Evolutionary conservation across 1,140 invertebrate genomes (phyloP), one percentile per base, ranked within the genome.

Genomic region (Papilio aristodemus): DNA sequence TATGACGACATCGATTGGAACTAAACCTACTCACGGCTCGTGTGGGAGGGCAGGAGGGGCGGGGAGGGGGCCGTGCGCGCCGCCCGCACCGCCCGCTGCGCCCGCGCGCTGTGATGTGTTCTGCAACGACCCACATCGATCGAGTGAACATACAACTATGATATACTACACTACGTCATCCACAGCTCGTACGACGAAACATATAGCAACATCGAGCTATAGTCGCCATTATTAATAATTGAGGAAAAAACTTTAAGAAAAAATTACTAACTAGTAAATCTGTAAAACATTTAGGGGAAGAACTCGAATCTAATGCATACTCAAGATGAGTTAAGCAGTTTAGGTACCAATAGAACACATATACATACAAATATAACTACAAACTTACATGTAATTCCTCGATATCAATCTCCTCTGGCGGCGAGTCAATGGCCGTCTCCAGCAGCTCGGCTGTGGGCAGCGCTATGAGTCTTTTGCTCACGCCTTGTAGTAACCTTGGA

Each of bases 391-490:
- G 91, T 41, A 93, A 75, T 46, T 93, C 92, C 68, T 93, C 93
- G 32, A 93, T 91, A 60, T 93, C 92, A 74, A 93, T 92, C n/a
- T 93, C 92, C 71, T 84, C 86, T 0, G 87, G 78, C 39, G 82
- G 58, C 27, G 74, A 73, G 6, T 81, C 68, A 0, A 79, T 73
- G 0, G 88, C 76, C 2, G 87, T 83, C 41, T 90, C 87, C 17
- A 91, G 73, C 63, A 93, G 83, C 73, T 93, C 93, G 1, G 89
- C 84, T 13, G 91, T 86, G 27, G 93, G 88, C 84, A 94, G 88
- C 38, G 90, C 85, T 69, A 91, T 92, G 59, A 95, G 78, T 72
- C 92, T 92, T 78, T 85, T 89, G 71, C 89, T 94, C 11, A 94
- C 84, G 69, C 91, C 91, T 82, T 93, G 91, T 14, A 94, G 80